Base-by-base conservation (phyloP, 92 coral and sea anemone species). In the Umimayanthus kanabou region DNA sequence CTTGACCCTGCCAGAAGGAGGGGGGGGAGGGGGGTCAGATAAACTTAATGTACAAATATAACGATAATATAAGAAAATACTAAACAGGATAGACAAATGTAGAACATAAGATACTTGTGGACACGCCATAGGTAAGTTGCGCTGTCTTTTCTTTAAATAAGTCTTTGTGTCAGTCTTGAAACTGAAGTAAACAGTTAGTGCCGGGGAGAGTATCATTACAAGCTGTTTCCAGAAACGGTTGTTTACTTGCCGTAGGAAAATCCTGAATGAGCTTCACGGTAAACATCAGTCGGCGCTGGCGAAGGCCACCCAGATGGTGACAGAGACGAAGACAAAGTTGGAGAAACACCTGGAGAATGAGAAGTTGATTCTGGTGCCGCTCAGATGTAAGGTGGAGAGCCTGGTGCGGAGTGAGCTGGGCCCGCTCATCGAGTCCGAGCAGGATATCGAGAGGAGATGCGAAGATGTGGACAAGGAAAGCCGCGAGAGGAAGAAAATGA, bases 301-400 rank as follows among this genome's bases (percentile, higher is more conserved):
- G 20, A 97, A 97, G 72, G 99, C 99, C 20, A 97, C 97, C 15
- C 95, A 92, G 67, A 97, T 97, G 99, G 99, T 97, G 8, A 95
- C 99, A 2, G 99, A 97, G 88, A 97, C 99, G 3, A 97, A 97
- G 43, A 94, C 96, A 5, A 97, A 97, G 84, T 91, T 97, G 8
- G 99, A 97, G 37, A 97, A 97, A 81, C 98, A 96, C 69, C 87
- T 97, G 76, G 99, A 97, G 84, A 89, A 94, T 80, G 99, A 97
- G 91, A 93, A 94, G 77, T 15, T 97, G 33, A 88, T 93, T 39
- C 93, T 97, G 0, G 92, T 92, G 72, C 99, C 99, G 7, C 92
- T 93, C 71, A 86, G 99, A 70, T 90, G 90, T 30, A 91, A 94
- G 79, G 99, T 97, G 26, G 99, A 97, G 89, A 83, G 93, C 73